Evolutionary conservation across 2,888 invertebrate species (phyloP), one percentile per base, ranked within the genome.

Genomic region (Eulithis prunata): DNA sequence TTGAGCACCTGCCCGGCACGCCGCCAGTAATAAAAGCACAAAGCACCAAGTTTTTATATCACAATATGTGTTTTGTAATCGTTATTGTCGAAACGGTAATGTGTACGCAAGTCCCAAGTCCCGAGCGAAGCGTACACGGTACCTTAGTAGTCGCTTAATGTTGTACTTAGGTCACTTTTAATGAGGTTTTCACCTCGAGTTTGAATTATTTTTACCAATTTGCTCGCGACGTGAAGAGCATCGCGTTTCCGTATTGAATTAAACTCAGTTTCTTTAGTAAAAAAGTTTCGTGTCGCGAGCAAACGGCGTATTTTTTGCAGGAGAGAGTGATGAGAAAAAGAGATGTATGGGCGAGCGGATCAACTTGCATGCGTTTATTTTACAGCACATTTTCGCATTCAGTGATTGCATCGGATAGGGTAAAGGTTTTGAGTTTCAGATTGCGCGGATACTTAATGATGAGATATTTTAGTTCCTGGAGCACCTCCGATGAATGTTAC

Each of bases 401-500:
- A 93, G 93, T 93, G 93, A 93, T 88, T 90, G 93, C 91, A 85
- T 90, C 91, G 85, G 83, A 79, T 74, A 77, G 78, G 74, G 63
- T 70, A 73, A 66, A 75, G 77, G 76, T 71, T 86, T 83, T 89
- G 71, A 85, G 85, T 90, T 88, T 66, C 88, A 89, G 90, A 80
- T 75, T 36, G 14, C 13, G n/a, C 8, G 36, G n/a, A 64, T 79
- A 70, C 79, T 87, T 74, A 87, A 76, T 64, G 62, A 78, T 85
- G 84, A 86, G 89, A 84, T 85, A 89, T 84, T 88, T 81, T 94
- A 99, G 99, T 98, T 94, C 99, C 99, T 86, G 98, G 98, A 93
- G 98, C 98, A 84, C 98, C 99, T 82, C 99, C 99, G 84, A 96
- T 96, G 95, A 97, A 98, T 94, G 97, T 99, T 91, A 96, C 95